phyloP scores from a whole-genome alignment of 2,888 invertebrate species.

The Sclerodermus sp. region DNA sequence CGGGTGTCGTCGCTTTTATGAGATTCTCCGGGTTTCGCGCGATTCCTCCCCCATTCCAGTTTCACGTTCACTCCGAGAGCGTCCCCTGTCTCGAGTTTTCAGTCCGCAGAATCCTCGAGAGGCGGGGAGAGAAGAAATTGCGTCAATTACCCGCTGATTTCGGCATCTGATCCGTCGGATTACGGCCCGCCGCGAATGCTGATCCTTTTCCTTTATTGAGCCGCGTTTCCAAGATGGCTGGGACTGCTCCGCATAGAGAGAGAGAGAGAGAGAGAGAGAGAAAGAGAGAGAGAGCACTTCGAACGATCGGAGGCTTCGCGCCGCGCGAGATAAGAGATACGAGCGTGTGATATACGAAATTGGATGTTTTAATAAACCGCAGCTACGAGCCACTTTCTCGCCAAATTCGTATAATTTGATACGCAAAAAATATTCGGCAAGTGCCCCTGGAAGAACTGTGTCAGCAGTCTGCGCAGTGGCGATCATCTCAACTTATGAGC shows the following conservation, averaged over 20 bases:
- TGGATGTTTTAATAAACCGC: conserved; percentile 36
- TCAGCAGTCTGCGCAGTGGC: too few relatives aligned
- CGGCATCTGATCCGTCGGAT: conserved; percentile 48
- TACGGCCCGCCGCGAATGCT: conserved; percentile 48
- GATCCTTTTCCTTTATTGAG: conserved; percentile 51
- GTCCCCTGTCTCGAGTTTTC: too few relatives aligned
- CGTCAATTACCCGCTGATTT: conserved; percentile 56
- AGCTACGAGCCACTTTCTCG: not conserved
- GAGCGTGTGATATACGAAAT: conserved; percentile 35
- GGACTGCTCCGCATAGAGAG: conserved; percentile 17
- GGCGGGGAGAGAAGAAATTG: conserved; percentile 30
- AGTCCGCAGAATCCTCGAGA: too few relatives aligned
- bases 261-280: too few relatives aligned
- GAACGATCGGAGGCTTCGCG: conserved; percentile 1
- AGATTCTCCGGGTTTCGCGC: too few relatives aligned
- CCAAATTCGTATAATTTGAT: too few relatives aligned
- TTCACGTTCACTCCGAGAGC: too few relatives aligned
- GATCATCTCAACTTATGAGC: too few relatives aligned
- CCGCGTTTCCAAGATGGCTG: conserved; percentile 33
- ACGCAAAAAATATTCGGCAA: too few relatives aligned
- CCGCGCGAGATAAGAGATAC: conserved; percentile 25
- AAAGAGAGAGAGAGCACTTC: not conserved
- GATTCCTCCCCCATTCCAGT: too few relatives aligned
- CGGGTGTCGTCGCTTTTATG: too few relatives aligned
- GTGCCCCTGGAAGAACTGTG: too few relatives aligned